Percentiles rank a stretch among this genome's conserved stretches.
Conservation (phyloP, 2,888 invertebrate genomes). For the Trichacis sp. region DNA sequence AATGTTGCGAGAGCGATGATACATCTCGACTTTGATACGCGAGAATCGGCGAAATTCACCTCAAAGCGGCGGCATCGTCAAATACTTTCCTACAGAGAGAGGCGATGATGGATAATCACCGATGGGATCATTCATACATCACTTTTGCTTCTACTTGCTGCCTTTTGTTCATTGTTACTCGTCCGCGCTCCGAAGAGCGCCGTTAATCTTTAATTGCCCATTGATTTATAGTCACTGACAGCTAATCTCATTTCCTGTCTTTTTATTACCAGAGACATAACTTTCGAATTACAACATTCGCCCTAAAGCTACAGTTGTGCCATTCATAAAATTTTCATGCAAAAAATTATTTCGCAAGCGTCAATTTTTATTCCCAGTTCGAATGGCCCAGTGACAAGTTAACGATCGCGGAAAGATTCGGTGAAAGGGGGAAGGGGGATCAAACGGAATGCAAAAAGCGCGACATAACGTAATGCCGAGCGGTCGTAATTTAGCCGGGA, state of each 20-base stretch:
- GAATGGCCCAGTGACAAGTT: too few relatives aligned
- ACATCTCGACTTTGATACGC: constrained; percentile 11
- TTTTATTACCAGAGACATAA: neutral
- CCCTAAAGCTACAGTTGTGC: neutral
- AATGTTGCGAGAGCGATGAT: constrained; percentile 17
- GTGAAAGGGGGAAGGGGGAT: too few relatives aligned
- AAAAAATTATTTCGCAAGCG: constrained; percentile 1
- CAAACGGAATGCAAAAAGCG: neutral
- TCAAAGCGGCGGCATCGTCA: too few relatives aligned
- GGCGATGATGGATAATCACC: constrained; percentile 63
- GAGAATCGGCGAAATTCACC: constrained; percentile 35
- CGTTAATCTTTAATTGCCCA: constrained; percentile 65
- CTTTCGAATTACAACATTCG: neutral
- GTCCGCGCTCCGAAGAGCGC: constrained; percentile 37
- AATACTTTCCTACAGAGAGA: constrained; percentile 59
- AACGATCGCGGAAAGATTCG: too few relatives aligned
- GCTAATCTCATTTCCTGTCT: neutral
- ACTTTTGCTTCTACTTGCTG: too few relatives aligned
- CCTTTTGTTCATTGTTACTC: constrained; percentile 13
- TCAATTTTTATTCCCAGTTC: too few relatives aligned
- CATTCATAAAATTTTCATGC: too few relatives aligned
- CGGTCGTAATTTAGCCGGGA: neutral
- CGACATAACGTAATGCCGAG: neutral
- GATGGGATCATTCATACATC: constrained; percentile 65
- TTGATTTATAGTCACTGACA: constrained; percentile 57